A percentile compares a stretch with the other conserved stretches of the same genome.
Evolutionary conservation across 30 jellyfish, hydroid and myxozoan species (phyloP).

Genomic region (Chrysaora quinquecirrha): DNA sequence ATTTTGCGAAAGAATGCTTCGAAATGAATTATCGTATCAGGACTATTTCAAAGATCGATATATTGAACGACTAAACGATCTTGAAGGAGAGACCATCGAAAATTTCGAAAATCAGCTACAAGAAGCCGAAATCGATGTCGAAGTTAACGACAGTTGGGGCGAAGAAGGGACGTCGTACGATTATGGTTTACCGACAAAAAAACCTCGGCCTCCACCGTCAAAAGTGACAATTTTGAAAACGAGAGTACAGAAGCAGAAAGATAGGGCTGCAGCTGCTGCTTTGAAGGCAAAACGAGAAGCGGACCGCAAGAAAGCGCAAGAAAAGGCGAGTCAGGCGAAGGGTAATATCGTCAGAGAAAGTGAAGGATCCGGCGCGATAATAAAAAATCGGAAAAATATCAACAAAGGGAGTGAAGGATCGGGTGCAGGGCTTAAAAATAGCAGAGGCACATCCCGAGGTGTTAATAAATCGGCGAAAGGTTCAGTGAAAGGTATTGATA

Average conservation of each 20-base stretch:
- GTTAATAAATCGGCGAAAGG: no score
- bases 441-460: no score
- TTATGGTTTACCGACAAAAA: conserved; percentile 64
- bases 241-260: conserved; percentile 20
- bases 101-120: conserved; percentile 74
- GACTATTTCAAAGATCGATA: conserved; percentile 75
- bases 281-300: conserved; percentile 8
- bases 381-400: background rate
- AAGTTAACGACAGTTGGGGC: conserved; percentile 34
- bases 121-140: conserved; percentile 78
- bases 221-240: conserved; percentile 30
- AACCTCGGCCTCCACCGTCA: conserved; percentile 40
- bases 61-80: conserved; percentile 13
- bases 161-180: conserved; percentile 40
- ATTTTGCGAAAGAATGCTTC: conserved; percentile 86
- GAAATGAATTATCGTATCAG: conserved; percentile 78
- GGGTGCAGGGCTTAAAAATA: background rate
- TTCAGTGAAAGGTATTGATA: background rate
- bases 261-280: background rate
- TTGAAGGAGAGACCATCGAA: conserved; percentile 83
- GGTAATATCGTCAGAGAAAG: background rate
- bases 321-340: background rate
- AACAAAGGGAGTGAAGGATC: background rate
- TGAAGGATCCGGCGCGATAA: background rate
- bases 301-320: background rate